phyloP scores from a whole-genome alignment of 2,888 invertebrate genomes.

The Apamea sordens region DNA sequence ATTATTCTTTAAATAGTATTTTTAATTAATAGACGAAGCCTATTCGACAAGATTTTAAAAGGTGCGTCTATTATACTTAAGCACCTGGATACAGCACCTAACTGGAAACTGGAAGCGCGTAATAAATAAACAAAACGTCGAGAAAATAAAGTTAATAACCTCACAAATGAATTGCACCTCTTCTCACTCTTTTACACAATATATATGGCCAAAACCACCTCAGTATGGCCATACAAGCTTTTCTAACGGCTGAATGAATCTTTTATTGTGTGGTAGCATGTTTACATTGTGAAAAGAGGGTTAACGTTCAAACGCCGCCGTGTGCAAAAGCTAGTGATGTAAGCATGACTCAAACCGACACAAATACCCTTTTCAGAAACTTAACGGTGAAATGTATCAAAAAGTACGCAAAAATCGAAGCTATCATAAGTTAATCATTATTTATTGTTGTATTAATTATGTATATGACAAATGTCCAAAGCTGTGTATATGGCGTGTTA shows the following conservation, averaged over 20 bases:
- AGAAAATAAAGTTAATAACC: conserved; percentile 32
- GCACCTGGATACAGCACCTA: neutral
- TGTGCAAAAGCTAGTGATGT: conserved; percentile 67
- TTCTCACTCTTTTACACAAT: conserved; percentile 28
- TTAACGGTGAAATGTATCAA: conserved; percentile 64
- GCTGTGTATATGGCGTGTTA: conserved; percentile 63
- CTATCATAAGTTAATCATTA: conserved; percentile 57
- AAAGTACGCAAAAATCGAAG: conserved; percentile 32
- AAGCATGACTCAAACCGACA: conserved; percentile 62
- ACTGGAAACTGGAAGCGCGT: neutral
- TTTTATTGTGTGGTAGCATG: conserved; percentile 53
- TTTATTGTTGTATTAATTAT: conserved; percentile 65
- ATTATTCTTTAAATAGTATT: too few species aligned
- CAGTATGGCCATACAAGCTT: conserved; percentile 53
- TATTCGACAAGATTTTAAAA: conserved; percentile 11
- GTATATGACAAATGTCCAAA: conserved; percentile 66
- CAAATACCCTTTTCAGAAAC: conserved; percentile 63
- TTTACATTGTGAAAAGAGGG: conserved; percentile 63
- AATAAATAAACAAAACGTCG: conserved; percentile 9
- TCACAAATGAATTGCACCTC: conserved; percentile 30
- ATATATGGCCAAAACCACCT: conserved; percentile 46
- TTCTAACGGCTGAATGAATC: conserved; percentile 57
- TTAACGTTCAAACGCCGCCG: conserved; percentile 61
- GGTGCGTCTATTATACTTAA: neutral
- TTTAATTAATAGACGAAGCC: neutral